Base-by-base conservation (phyloP, 2,113 vertebrate genomes). In the Polypterus bichir region DNA sequence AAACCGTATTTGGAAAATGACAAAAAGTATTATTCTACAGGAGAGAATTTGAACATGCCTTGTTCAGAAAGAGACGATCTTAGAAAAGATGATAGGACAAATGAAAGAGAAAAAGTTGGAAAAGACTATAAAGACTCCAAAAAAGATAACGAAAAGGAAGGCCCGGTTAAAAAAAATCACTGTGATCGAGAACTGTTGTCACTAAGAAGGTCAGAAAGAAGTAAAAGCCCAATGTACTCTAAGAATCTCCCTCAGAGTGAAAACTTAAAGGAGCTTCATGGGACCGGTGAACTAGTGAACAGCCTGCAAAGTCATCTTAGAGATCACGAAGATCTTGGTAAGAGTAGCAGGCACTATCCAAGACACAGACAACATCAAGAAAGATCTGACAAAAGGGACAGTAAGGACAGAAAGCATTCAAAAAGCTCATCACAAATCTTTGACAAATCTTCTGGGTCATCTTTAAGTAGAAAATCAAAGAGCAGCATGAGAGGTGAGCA, bases 131-230 rank as follows among this genome's bases (percentile, higher is more conserved):
- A 76, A 73, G 70, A 71, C 9, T 60, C 72, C 2, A 74, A 72
- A 49, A 85, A 81, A 77, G 67, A 79, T 59, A 82, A 84, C n/a
- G 68, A 66, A 51, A 75, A 76, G 64, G 74, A 81, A 48, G 49
- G 2, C 60, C 71, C 71, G 77, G 66, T 68, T 71, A 62, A 79
- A 72, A 69, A 62, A 3, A 44, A 82, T 75, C 55, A 47, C 3
- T 46, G 52, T 52, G 77, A 79, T 61, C 87, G 80, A 62, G 68
- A 76, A 47, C 71, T 70, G 6, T 79, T 86, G 6, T 69, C 75
- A 1, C 66, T 72, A 68, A 78, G 73, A 67, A 83, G 77, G 64
- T 75, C 74, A 62, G 80, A 79, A 6, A 75, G 77, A 57, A 61
- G 61, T 3, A 81, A 70, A 71, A 81, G 51, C 3, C 70, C 77